Conservation (phyloP, 2,888 invertebrate species). For the Frankliniella fusca region DNA sequence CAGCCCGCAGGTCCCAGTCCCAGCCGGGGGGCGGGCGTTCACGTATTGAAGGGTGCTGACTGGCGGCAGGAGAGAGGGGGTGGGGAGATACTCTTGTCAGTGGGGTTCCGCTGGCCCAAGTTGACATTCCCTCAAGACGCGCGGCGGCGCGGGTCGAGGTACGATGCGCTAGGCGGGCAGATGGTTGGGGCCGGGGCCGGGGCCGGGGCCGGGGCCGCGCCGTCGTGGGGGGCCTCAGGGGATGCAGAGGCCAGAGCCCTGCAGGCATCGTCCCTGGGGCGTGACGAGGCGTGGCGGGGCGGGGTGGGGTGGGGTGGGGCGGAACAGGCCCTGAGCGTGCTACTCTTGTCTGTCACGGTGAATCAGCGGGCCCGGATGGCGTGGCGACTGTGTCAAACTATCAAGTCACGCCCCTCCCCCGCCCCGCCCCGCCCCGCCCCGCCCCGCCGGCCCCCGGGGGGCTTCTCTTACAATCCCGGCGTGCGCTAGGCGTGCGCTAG, state of each 20-base stretch:
- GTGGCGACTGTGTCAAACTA: not conserved
- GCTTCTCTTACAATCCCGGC: not conserved
- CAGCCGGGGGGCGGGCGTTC: not conserved
- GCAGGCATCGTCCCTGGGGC: not conserved
- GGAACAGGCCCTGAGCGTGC: not conserved
- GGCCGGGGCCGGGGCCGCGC: not conserved
- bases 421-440: not conserved
- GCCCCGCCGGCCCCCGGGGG: no score
- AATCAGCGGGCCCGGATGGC: not conserved
- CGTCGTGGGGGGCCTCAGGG: not conserved
- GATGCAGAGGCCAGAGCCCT: no score
- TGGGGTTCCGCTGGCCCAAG: not conserved
- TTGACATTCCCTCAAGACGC: conserved; percentile 20
- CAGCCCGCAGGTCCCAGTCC: no score
- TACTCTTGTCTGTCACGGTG: conserved; percentile 7
- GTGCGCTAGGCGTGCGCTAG: not conserved
- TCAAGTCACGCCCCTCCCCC: not conserved
- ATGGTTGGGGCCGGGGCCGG: not conserved
- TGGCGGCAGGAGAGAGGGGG: no score
- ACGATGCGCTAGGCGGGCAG: not conserved
- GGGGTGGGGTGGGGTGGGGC: not conserved
- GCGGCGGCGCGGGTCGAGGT: not conserved
- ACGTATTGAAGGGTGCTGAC: not conserved
- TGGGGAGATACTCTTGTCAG: not conserved
- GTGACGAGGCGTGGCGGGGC: not conserved